These are phyloP conservation scores for Drosophila mimetica DNA, from an alignment of 2,888 invertebrate species.

Conservation along the genomic window DNA sequence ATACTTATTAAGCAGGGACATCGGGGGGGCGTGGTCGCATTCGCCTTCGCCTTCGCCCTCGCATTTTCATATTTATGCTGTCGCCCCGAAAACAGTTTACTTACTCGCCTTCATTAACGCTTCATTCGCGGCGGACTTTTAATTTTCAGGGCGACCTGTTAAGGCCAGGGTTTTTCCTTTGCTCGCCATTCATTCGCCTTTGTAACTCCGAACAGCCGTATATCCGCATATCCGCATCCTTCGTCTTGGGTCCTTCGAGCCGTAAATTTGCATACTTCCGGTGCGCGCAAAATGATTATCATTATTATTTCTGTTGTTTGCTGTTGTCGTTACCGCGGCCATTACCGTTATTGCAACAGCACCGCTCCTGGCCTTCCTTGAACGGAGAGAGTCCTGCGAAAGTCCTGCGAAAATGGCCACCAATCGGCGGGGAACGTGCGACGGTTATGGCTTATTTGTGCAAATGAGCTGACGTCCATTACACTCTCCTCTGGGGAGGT, in stretches of 20 bases:
- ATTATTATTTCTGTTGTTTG: slow-evolving; percentile 78
- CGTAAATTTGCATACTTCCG: slow-evolving; percentile 80
- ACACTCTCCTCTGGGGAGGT: slow-evolving; percentile 58
- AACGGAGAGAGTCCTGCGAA: background rate
- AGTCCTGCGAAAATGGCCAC: slow-evolving; percentile 55
- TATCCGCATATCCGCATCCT: slow-evolving; percentile 25
- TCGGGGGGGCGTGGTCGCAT: slow-evolving; percentile 1
- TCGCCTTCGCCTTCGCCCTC: background rate
- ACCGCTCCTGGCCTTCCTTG: slow-evolving; percentile 28
- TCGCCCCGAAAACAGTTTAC: slow-evolving; percentile 56
- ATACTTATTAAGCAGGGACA: slow-evolving; percentile 40
- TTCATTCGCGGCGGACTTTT: slow-evolving; percentile 66
- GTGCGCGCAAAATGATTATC: slow-evolving; percentile 77
- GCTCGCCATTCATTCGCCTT: background rate
- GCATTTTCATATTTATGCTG: slow-evolving; percentile 57
- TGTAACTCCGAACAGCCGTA: slow-evolving; percentile 53
- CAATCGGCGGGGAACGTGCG: slow-evolving; percentile 45
- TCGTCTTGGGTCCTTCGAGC: slow-evolving; percentile 42
- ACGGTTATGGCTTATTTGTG: slow-evolving; percentile 79
- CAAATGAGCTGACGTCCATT: slow-evolving; percentile 75
- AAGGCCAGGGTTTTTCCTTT: slow-evolving; percentile 30
- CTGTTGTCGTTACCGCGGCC: slow-evolving; percentile 77
- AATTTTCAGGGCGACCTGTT: slow-evolving; percentile 56
- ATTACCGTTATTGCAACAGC: slow-evolving; percentile 77
- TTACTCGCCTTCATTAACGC: slow-evolving; percentile 71